A percentile compares a stretch with the other conserved stretches of the same genome.
phyloP scores from a whole-genome alignment of 2,888 invertebrate genomes.

The Andrena dorsata region DNA sequence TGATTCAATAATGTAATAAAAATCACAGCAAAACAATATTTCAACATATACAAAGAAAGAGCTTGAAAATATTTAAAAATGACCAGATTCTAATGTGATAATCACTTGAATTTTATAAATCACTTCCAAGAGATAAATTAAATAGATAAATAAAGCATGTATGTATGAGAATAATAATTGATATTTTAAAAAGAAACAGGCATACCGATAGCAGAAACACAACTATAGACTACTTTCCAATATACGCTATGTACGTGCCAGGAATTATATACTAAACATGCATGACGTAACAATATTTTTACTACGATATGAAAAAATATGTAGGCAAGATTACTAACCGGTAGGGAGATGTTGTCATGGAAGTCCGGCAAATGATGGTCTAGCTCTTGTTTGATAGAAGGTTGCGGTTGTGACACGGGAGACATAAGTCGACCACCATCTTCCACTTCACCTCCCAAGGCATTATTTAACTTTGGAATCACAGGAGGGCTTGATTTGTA shows the following conservation, averaged over 20 bases:
- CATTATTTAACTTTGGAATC: slow-evolving; percentile 88
- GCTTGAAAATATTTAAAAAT: neutral
- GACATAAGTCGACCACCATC: slow-evolving; percentile 86
- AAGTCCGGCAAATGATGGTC: slow-evolving; percentile 86
- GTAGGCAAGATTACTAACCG: slow-evolving; percentile 77
- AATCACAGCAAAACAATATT: neutral
- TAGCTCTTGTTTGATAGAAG: slow-evolving; percentile 89
- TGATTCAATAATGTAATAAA: neutral
- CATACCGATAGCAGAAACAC: neutral
- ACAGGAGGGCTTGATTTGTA: slow-evolving; percentile 88
- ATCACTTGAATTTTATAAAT: too few species aligned
- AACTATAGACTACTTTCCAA: slow-evolving; percentile 17
- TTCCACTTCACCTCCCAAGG: slow-evolving; percentile 86
- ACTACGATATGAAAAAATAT: neutral
- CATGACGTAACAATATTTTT: slow-evolving; percentile 18
- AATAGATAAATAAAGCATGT: neutral
- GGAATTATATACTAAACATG: slow-evolving; percentile 26
- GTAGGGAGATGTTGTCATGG: slow-evolving; percentile 84
- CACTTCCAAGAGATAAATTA: neutral
- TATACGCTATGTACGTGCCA: slow-evolving; percentile 4
- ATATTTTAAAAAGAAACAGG: neutral
- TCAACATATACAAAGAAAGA: neutral
- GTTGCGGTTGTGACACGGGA: slow-evolving; percentile 85
- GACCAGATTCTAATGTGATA: too few species aligned
- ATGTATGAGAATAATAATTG: neutral